phyloP scores from a whole-genome alignment of 2,113 vertebrate species.

The Microcebus ravelobensis region DNA sequence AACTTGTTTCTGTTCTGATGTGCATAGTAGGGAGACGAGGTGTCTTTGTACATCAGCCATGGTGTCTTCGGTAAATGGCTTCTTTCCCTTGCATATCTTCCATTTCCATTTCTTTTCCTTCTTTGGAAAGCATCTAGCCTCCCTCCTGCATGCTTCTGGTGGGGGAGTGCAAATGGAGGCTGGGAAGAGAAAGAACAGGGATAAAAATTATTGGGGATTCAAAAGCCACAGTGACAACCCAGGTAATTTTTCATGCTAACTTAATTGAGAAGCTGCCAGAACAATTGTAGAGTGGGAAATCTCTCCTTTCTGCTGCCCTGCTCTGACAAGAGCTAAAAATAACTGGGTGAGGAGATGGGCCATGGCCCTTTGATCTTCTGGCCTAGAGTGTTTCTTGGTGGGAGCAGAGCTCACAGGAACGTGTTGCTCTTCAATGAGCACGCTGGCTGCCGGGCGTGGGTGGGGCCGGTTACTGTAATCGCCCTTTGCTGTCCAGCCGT shows the following conservation, averaged over 20 bases:
- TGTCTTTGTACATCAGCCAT: accelerated
- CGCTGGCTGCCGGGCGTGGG: accelerated
- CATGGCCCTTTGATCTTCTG: neutral
- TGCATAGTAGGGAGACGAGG: neutral
- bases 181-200: neutral
- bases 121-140: slow-evolving; percentile 22
- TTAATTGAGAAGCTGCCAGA: neutral
- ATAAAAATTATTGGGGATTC: neutral
- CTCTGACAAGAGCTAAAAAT: neutral
- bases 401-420: neutral
- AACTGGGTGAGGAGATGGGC: neutral
- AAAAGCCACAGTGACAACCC: neutral
- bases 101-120: neutral
- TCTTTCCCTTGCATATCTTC: neutral
- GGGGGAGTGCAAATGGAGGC: no score
- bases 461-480: neutral
- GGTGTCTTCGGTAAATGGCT: neutral
- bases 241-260: neutral
- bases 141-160: neutral
- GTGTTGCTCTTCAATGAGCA: neutral
- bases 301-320: neutral
- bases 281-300: neutral
- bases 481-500: neutral
- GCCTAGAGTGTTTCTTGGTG: neutral
- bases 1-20: neutral